A percentile compares a stretch with the other conserved stretches of the same genome.
phyloP scores from a whole-genome alignment of 2,113 vertebrate genomes.

The Phalacrocorax pelagicus region DNA sequence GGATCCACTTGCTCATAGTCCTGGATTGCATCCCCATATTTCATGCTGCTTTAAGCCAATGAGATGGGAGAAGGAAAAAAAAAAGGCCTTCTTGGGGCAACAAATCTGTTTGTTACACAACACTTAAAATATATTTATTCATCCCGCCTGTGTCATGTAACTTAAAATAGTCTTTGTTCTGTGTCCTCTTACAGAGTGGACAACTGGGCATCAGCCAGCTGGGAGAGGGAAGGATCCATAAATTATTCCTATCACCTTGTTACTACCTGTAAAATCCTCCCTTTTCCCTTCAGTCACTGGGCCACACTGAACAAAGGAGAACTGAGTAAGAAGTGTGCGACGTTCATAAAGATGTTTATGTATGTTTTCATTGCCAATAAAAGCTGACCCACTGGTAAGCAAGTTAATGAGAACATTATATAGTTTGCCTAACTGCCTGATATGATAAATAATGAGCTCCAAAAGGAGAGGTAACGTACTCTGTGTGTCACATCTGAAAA shows the following conservation, averaged over 20 bases:
- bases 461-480: background rate
- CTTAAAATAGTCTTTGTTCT: background rate
- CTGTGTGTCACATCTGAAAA: background rate
- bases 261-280: background rate
- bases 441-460: background rate
- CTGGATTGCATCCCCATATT: background rate
- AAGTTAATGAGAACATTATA: background rate
- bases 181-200: background rate
- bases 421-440: background rate
- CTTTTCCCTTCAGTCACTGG: background rate
- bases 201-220: background rate
- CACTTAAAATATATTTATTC: background rate
- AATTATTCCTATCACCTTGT: background rate
- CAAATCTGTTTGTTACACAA: background rate
- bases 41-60: background rate
- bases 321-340: background rate
- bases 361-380: background rate
- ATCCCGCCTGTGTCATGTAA: background rate
- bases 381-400: background rate
- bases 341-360: background rate
- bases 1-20: background rate
- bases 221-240: rapidly evolving
- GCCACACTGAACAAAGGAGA: background rate
- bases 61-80: background rate
- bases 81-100: rapidly evolving